These are phyloP conservation scores for Connochaetes taurinus DNA, from an alignment of 2,113 vertebrate genomes.

Conservation along the genomic window DNA sequence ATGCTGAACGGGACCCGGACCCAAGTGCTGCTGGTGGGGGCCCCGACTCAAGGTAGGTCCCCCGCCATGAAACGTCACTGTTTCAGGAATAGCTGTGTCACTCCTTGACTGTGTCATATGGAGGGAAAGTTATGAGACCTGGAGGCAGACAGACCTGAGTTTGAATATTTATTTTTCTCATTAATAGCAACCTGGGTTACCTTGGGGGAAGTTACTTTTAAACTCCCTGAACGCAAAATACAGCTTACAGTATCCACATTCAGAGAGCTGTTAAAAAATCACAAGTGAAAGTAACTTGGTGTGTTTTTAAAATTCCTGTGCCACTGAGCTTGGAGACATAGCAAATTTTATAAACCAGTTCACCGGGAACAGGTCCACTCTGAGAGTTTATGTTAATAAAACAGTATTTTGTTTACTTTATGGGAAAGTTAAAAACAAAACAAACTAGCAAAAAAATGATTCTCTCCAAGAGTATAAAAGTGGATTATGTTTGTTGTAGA, in stretches of 20 bases:
- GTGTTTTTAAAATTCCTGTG: neutral
- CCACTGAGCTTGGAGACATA: neutral
- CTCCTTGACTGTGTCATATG: neutral
- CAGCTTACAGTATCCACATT: neutral
- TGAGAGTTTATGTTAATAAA: neutral
- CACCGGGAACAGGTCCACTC: neutral
- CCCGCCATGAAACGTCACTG: accelerated
- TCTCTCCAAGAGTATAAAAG: neutral
- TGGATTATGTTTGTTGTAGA: neutral
- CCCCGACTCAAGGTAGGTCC: conserved; percentile 79
- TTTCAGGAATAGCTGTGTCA: accelerated
- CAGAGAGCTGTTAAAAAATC: neutral
- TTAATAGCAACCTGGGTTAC: neutral
- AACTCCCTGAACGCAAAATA: neutral
- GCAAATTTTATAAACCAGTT: neutral
- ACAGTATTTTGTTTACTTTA: neutral
- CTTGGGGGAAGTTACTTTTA: neutral
- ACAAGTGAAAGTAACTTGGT: neutral
- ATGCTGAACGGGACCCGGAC: conserved; percentile 70
- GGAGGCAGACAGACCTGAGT: neutral
- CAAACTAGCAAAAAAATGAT: neutral
- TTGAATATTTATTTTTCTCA: neutral
- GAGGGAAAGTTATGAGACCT: neutral
- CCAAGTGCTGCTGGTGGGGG: conserved; percentile 77
- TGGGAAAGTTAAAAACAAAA: neutral